phyloP scores from a whole-genome alignment of 2,113 vertebrate genomes.

The Mellivora capensis region DNA sequence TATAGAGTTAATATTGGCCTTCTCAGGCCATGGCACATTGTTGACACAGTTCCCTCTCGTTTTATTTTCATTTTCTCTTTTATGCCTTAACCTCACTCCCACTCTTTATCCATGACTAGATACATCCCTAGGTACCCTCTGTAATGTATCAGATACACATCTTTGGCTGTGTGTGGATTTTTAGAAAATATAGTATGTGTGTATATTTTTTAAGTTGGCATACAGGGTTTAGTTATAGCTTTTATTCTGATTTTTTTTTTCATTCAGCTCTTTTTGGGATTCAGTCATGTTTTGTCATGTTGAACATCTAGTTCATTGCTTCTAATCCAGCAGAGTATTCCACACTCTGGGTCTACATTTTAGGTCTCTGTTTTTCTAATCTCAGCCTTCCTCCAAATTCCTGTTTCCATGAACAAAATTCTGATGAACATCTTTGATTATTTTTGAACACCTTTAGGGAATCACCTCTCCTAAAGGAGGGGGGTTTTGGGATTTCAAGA shows the following conservation, averaged over 20 bases:
- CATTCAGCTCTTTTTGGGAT: background rate
- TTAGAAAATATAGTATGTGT: background rate
- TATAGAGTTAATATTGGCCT: background rate
- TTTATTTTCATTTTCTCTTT: background rate
- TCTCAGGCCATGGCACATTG: background rate
- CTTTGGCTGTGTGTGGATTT: background rate
- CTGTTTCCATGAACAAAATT: background rate
- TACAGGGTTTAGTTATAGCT: background rate
- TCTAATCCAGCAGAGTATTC: background rate
- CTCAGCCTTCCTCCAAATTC: background rate
- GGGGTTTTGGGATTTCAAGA: background rate
- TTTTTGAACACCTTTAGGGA: background rate
- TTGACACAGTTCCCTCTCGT: background rate
- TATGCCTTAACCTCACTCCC: background rate
- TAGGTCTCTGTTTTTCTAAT: background rate
- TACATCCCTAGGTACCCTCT: background rate
- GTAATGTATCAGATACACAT: background rate
- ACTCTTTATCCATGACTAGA: background rate
- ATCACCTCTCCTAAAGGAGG: background rate
- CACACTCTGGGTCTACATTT: background rate
- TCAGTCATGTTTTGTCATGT: background rate
- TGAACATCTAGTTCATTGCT: background rate
- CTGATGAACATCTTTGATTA: background rate
- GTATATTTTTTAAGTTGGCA: background rate
- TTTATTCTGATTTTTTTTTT: conserved; percentile 5